Base-by-base conservation (phyloP, 2,113 vertebrate genomes). In the Elgaria multicarinata region DNA sequence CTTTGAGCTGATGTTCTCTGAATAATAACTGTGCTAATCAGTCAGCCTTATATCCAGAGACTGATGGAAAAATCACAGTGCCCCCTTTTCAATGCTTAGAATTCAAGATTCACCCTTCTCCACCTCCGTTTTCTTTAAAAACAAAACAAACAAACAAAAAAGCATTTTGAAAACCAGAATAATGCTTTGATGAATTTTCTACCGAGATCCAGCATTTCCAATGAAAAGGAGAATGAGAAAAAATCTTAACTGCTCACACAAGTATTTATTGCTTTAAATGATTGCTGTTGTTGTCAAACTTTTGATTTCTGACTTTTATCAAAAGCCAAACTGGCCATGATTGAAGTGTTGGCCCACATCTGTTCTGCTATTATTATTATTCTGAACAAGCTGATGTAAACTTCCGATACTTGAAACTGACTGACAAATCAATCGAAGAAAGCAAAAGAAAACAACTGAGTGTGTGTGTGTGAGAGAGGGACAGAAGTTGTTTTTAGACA, bases 251-350 rank as follows among this genome's bases (percentile, higher is more conserved):
- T 69, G 33, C 36, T 46, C 64, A 71, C 46, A 72, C 28, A 62
- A 82, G 33, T 18, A 74, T 24, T 58, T 44, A 39, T 74, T 53
- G 67, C 67, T 85, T 46, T n/a, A 53, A 84, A 33, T 39, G 22
- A 44, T 76, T 76, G 39, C 39, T 24, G 26, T 18, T 44, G 31
- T 84, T 69, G 16, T 84, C 28, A 69, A 69, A 84, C 20, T 72
- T 85, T 74, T 85, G 67, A 72, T 85, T 85, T 85, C 46, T 55
- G 53, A 22, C 46, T 72, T 46, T 85, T 55, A 74, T 74, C 83
- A 85, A 55, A n/a, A 58, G 24, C 39, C 46, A 42, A 86, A 75
- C 39, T 20, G 39, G 55, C 26, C 53, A 75, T 75, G 53, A 62
- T 42, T 71, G 46, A 55, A 36, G 58, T 58, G 22, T 18, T 33